Evolutionary conservation across 2,797 vertebrate species (phyloP), one percentile per base, ranked within the genome.

Genomic region (Nothura maculosa): DNA sequence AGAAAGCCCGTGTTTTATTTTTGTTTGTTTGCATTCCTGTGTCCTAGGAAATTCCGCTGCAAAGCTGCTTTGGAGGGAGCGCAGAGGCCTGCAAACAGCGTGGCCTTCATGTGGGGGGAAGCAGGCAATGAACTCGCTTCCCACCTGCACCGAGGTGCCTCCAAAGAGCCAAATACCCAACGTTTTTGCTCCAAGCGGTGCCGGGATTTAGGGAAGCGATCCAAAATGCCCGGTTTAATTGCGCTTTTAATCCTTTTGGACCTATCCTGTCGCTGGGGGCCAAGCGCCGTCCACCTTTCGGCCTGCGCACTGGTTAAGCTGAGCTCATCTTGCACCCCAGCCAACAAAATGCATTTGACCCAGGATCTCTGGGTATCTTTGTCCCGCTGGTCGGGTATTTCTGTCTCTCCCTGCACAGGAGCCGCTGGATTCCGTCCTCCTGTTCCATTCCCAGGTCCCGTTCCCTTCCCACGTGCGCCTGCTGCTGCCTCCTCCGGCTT

Each of bases 161-260:
- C 22, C 63, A 61, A 36, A 74, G 81, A 90, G 45, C 22, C 77
- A 24, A 55, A 52, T 28, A 32, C 24, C 69, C 36, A 3, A 60
- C 5, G 0, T 85, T 92, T 82, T 94, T 87, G 83, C 96, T 89
- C 82, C 32, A 12, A 72, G 87, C 85, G 69, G 21, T 2, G n/a
- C 9, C 30, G 94, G 90, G 82, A 84, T 58, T 87, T 90, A 70
- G 90, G 94, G 96, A 96, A 95, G 87, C 89, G 64, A 54, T 91
- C 95, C 93, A 89, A 60, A 85, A 25, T 36, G 25, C 54, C 57
- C 66, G 7, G 3, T 82, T 80, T 20, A 48, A 36, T 90, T 68
- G 14, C 7, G 19, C 27, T 70, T 78, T 73, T 60, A 66, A 63
- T 92, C 83, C 80, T 48, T 4, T 25, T 78, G 89, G 91, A 80